Evolutionary conservation across 2,797 vertebrate genomes (phyloP).

Genomic region (Natrix natrix): DNA sequence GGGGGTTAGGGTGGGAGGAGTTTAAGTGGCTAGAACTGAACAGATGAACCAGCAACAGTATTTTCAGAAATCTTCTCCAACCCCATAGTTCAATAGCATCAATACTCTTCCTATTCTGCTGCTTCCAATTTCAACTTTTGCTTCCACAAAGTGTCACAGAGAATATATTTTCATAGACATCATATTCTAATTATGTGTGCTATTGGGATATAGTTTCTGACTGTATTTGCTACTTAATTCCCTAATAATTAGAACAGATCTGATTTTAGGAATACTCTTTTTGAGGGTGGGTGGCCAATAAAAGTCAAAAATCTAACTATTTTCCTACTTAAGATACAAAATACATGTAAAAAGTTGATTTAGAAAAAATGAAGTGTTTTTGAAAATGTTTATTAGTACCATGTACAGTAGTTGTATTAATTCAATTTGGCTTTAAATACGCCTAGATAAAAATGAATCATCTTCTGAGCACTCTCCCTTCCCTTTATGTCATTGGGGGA

Average conservation of each 20-base stretch:
- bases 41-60: not conserved
- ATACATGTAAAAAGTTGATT: not conserved
- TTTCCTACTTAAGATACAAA: not conserved
- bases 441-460: not conserved
- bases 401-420: not conserved
- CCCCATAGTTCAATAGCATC: not conserved
- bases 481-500: not conserved
- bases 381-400: not conserved
- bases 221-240: not conserved
- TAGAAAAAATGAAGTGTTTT: not conserved
- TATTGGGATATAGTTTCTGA: not conserved
- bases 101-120: not conserved
- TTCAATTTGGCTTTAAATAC: not conserved
- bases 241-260: not conserved
- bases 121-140: not conserved
- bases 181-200: not conserved
- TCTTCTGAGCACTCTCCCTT: not conserved
- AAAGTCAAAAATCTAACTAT: not conserved
- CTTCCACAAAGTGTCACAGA: not conserved
- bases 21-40: not conserved
- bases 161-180: not conserved
- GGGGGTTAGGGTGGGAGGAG: not conserved
- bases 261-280: not conserved
- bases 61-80: not conserved
- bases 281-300: not conserved